Evolutionary conservation across 2,797 vertebrate genomes (phyloP).

Genomic region (Masticophis lateralis): DNA sequence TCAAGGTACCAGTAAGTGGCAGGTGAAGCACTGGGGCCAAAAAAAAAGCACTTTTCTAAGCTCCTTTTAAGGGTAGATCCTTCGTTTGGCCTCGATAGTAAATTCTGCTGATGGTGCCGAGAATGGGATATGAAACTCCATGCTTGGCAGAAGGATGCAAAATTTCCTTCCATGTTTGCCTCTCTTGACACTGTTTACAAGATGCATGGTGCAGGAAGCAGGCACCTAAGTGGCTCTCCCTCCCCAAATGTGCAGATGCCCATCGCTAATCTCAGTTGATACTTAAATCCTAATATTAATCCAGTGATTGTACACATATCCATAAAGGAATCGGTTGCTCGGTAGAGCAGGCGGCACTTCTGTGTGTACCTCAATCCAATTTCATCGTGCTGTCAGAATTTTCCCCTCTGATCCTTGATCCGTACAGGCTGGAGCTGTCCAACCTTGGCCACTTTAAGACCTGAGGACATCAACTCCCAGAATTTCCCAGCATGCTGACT

Average conservation of each 20-base stretch:
- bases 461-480: neutral
- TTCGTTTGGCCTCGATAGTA: neutral
- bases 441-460: neutral
- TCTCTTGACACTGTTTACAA: neutral
- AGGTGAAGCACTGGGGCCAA: neutral
- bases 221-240: neutral
- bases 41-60: neutral
- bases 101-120: neutral
- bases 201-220: neutral
- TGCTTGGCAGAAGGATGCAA: neutral
- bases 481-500: neutral
- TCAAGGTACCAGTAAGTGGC: neutral
- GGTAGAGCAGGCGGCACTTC: neutral
- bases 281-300: neutral
- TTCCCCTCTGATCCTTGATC: no score
- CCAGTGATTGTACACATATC: neutral
- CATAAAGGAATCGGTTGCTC: neutral
- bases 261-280: neutral
- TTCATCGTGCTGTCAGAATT: neutral
- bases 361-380: neutral
- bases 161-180: neutral
- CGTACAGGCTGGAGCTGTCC: neutral
- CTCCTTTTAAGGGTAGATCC: neutral
- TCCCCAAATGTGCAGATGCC: neutral
- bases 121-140: neutral